Evolutionary conservation across 2,113 vertebrate species (phyloP).

Genomic region (Hyla sarda): DNA sequence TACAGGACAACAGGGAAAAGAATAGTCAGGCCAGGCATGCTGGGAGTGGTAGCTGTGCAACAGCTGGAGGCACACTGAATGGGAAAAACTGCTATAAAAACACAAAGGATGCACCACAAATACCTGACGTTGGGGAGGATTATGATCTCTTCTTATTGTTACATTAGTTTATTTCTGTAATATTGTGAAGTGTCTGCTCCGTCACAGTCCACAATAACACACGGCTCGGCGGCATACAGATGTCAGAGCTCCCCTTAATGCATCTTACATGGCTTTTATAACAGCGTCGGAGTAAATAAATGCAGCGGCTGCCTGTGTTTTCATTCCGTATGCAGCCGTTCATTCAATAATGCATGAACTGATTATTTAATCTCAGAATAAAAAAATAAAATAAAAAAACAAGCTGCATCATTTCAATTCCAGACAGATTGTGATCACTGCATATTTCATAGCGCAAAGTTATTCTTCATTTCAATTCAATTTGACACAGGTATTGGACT

Average conservation of each 20-base stretch:
- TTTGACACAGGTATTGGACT: conserved; percentile 54
- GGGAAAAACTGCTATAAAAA: too few species aligned
- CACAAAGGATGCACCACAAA: too few species aligned
- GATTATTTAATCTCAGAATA: conserved; percentile 52
- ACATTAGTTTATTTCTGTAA: too few species aligned
- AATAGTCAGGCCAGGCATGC: too few species aligned
- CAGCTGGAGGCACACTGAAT: too few species aligned
- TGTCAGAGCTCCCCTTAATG: neutral
- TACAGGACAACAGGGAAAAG: too few species aligned
- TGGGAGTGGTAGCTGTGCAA: too few species aligned
- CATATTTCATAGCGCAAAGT: conserved; percentile 51
- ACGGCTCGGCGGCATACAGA: neutral
- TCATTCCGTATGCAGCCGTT: conserved; percentile 18
- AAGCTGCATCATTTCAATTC: conserved; percentile 26
- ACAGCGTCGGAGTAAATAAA: conserved; percentile 27
- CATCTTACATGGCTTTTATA: conserved; percentile 21
- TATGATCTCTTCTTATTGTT: too few species aligned
- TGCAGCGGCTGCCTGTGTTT: conserved; percentile 19
- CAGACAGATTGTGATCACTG: conserved; percentile 50
- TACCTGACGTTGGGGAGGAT: too few species aligned
- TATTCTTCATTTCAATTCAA: conserved; percentile 58
- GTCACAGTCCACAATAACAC: neutral
- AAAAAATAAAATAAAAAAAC: conserved; percentile 21
- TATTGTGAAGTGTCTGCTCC: neutral
- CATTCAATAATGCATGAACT: conserved; percentile 55